Evolutionary conservation across 2,888 invertebrate species (phyloP).

Genomic region (Ganaspis brasiliensis): DNA sequence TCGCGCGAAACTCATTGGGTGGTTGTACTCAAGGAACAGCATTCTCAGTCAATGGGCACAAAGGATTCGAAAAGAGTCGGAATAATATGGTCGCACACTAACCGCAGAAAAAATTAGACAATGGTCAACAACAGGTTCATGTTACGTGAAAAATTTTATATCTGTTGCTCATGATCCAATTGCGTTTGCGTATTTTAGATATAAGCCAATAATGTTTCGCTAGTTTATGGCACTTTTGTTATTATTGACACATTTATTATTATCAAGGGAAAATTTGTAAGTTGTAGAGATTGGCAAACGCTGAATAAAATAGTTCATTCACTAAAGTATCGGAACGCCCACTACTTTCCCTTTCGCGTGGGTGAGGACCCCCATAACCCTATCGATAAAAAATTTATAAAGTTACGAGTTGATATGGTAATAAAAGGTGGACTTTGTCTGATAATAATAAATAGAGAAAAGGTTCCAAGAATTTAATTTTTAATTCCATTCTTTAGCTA

Average conservation of each 20-base stretch:
- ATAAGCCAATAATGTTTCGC: too few species aligned
- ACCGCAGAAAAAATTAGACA: constrained; percentile 14
- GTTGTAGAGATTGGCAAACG: not conserved
- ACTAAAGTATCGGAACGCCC: constrained; percentile 26
- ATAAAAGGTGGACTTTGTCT: not conserved
- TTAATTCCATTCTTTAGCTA: too few species aligned
- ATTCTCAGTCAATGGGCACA: constrained; percentile 12
- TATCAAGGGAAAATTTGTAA: not conserved
- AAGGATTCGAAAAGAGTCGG: constrained; percentile 9
- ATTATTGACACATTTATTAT: not conserved
- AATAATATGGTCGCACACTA: not conserved
- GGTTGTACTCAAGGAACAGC: constrained; percentile 1
- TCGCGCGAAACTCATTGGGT: constrained; percentile 42
- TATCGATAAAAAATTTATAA: not conserved
- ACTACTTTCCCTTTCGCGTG: constrained; percentile 21
- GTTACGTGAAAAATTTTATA: too few species aligned
- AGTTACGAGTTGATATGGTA: constrained; percentile 15
- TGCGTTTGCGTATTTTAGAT: not conserved
- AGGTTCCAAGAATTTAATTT: not conserved
- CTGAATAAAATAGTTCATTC: not conserved
- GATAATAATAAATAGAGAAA: not conserved
- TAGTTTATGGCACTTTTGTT: not conserved
- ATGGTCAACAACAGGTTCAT: not conserved
- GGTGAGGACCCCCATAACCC: constrained; percentile 34
- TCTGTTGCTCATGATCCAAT: not conserved